A percentile compares a stretch with the other conserved stretches of the same genome.
Evolutionary conservation across 2,113 vertebrate genomes (phyloP).

Genomic region (Apaloderma vittatum): DNA sequence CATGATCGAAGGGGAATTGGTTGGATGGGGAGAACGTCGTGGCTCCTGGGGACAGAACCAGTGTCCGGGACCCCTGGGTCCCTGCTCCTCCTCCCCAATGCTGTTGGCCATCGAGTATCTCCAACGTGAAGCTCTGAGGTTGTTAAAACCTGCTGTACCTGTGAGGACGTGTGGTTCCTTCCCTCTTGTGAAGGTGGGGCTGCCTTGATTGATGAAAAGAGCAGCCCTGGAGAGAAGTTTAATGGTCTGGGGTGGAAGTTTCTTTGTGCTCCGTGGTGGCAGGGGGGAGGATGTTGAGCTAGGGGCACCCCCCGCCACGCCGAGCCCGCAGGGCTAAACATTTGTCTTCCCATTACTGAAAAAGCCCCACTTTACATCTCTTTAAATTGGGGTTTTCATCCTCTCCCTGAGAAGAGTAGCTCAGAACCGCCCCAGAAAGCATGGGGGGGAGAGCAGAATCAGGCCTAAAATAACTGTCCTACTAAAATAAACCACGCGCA

Average conservation of each 20-base stretch:
- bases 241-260: neutral
- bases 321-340: neutral
- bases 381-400: neutral
- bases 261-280: accelerated
- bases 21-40: accelerated
- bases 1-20: accelerated
- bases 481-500: constrained; percentile 7
- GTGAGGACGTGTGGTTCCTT: neutral
- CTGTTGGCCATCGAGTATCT: neutral
- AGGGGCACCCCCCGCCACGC: accelerated
- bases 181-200: neutral
- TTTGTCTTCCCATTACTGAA: neutral
- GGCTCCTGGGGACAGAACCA: neutral
- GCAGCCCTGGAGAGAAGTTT: neutral
- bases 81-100: neutral
- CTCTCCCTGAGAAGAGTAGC: neutral
- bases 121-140: neutral
- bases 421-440: neutral
- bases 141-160: neutral
- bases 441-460: neutral
- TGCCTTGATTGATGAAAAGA: accelerated
- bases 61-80: accelerated
- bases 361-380: neutral
- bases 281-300: neutral
- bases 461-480: neutral